Base-by-base conservation (phyloP, 2,888 invertebrate species). In the Tenthredo distinguenda region DNA sequence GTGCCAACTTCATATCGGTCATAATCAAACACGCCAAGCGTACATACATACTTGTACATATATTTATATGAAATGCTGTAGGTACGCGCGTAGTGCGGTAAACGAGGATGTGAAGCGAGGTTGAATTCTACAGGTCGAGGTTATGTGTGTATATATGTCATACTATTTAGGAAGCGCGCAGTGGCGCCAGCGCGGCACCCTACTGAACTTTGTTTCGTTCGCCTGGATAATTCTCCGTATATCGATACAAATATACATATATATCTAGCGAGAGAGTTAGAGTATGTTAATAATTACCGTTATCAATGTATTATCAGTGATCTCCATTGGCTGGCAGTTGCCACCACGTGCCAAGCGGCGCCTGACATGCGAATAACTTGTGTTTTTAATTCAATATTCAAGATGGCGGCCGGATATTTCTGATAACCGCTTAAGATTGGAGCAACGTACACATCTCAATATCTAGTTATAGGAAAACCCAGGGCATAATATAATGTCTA, bases 101-200 rank as follows among this genome's bases (percentile, higher is more conserved):
- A 81, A 62, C 81, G 81, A 40, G 58, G 26, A 26, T 37, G 40
- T 62, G 12, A 81, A 31, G 62, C 81, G 81, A 77, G 62, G 58
- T 62, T 40, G n/a, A 58, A 62, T 81, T 81, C 58, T 62, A 74
- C 72, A 21, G 81, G 81, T 81, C 81, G 62, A 81, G 81, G 81
- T 34, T 62, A 81, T 18, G 37, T 37, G 15, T 26, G 6, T 55
- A n/a, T 55, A n/a, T 55, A 55, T 26, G 58, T 55, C 62, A 40
- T 81, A 81, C 58, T 62, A 81, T 81, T 81, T 81, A 81, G 81
- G 81, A 81, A 81, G 12, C 58, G 21, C 7, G 34, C 68, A 26
- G 34, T 34, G 26, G 26, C 18, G 68, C 21, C 26, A 3, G n/a
- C 81, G 81, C 62, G 21, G 79, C 81, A 81, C 81, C 81, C 62